A percentile compares a stretch with the other conserved stretches of the same genome.
Evolutionary conservation across 2,888 invertebrate species (phyloP).

Genomic region (Agrotis clavis): DNA sequence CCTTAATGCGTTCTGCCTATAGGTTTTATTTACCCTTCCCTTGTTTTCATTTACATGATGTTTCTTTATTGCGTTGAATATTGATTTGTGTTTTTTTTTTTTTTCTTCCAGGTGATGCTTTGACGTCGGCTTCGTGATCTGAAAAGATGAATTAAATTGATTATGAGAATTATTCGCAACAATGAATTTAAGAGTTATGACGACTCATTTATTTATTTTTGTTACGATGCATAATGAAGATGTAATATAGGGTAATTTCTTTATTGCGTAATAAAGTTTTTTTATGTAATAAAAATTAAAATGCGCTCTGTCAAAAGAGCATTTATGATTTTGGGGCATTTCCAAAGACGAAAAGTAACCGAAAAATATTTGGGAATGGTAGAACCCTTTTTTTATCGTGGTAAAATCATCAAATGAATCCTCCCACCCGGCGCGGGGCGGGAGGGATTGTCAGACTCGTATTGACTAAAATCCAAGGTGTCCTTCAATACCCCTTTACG

Average conservation of each 20-base stretch:
- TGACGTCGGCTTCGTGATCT: constrained; percentile 31
- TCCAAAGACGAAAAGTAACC: not conserved
- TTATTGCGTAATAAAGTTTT: not conserved
- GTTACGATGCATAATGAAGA: constrained; percentile 22
- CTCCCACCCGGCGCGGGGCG: no score
- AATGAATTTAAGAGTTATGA: constrained; percentile 31
- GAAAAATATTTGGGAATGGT: no score
- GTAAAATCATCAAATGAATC: no score
- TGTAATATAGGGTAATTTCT: constrained; percentile 4
- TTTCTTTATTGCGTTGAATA: constrained; percentile 63
- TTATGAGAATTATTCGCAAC: constrained; percentile 42
- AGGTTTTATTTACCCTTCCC: constrained; percentile 84
- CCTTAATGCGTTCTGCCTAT: constrained; percentile 85
- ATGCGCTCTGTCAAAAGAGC: not conserved
- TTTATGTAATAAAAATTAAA: not conserved
- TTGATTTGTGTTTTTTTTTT: constrained; percentile 64
- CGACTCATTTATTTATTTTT: constrained; percentile 31
- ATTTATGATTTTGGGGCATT: not conserved
- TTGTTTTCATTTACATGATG: constrained; percentile 81
- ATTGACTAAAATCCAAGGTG: no score
- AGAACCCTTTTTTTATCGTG: no score
- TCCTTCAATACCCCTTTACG: no score
- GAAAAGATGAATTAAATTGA: constrained; percentile 52
- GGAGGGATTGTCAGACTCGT: no score
- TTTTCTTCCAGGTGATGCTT: constrained; percentile 70